Evolutionary conservation across 2,888 invertebrate genomes (phyloP).

Genomic region (Drosophila silvestris): DNA sequence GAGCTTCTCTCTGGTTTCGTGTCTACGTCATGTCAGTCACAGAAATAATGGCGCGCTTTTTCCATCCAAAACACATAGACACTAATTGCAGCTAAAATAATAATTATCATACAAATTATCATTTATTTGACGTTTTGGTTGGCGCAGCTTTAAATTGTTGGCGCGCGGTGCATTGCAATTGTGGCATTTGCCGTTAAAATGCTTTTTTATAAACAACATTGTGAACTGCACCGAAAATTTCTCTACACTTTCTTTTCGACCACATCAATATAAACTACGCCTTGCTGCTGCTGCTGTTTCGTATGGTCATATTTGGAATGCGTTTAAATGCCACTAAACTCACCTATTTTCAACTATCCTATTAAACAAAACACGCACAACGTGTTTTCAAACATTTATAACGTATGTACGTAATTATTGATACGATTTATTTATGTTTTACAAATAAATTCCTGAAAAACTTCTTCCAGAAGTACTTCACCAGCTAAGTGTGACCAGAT

Average conservation of each 20-base stretch:
- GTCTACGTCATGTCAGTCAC: conserved; percentile 75
- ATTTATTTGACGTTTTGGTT: conserved; percentile 23
- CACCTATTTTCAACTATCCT: conserved; percentile 78
- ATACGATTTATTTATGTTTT: conserved; percentile 60
- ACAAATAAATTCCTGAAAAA: conserved; percentile 71
- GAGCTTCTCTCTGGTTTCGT: conserved; percentile 56
- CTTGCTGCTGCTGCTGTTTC: conserved; percentile 61
- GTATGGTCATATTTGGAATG: conserved; percentile 60
- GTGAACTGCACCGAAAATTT: conserved; percentile 79
- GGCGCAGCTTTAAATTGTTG: conserved; percentile 27
- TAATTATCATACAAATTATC: conserved; percentile 31
- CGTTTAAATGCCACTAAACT: conserved; percentile 76
- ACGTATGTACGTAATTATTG: conserved; percentile 70
- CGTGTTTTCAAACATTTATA: conserved; percentile 79
- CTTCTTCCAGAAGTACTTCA: conserved; percentile 68
- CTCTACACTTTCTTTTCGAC: conserved; percentile 84
- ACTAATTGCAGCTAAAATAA: conserved; percentile 42
- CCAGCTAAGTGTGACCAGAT: conserved; percentile 57
- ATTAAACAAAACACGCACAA: conserved; percentile 73
- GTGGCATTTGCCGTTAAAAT: conserved; percentile 42
- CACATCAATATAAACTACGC: conserved; percentile 78
- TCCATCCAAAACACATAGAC: conserved; percentile 60
- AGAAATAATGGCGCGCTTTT: conserved; percentile 83
- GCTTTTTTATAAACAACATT: conserved; percentile 66
- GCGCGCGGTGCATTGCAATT: conserved; percentile 34